Evolutionary conservation across 2,113 vertebrate genomes (phyloP).

Genomic region (Oceanodroma tethys): DNA sequence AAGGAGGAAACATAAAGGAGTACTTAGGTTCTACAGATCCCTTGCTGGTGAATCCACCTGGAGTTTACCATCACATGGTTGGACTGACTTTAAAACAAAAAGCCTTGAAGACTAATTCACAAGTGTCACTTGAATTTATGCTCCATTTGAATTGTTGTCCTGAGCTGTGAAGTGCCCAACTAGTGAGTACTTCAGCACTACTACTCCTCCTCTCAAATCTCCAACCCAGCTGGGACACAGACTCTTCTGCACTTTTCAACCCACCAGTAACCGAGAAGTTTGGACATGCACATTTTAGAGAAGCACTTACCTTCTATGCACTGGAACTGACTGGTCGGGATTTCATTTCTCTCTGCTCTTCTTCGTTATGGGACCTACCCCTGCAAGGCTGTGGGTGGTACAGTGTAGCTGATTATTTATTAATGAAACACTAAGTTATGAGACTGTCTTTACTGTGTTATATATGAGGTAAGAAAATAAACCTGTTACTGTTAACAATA

Average conservation of each 20-base stretch:
- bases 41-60: neutral
- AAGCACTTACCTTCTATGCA: neutral
- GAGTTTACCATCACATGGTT: neutral
- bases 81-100: neutral
- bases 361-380: neutral
- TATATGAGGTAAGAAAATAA: slow-evolving; percentile 4
- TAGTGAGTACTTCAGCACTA: neutral
- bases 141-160: rapidly evolving
- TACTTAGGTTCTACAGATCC: neutral
- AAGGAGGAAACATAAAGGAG: neutral
- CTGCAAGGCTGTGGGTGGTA: neutral
- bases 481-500: neutral
- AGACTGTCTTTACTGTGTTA: neutral
- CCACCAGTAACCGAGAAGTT: neutral
- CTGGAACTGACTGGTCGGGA: neutral
- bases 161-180: neutral
- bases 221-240: neutral
- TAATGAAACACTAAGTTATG: neutral
- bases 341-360: neutral
- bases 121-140: neutral
- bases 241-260: neutral
- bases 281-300: neutral
- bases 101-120: neutral
- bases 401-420: slow-evolving; percentile 28
- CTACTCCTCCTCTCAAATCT: neutral